phyloP scores from a whole-genome alignment of 2,797 vertebrate species.

The Gouania willdenowi region DNA sequence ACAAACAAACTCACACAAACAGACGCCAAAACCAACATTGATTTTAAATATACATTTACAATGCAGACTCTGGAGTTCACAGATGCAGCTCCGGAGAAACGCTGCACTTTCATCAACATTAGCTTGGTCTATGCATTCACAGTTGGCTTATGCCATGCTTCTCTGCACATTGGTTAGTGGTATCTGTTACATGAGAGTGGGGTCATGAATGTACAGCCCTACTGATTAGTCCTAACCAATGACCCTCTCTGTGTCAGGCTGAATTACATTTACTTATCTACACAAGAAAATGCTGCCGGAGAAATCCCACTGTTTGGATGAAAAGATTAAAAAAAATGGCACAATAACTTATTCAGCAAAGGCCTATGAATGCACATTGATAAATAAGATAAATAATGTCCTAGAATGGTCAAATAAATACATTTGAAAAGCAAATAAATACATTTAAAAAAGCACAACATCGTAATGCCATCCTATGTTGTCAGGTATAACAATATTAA shows the following conservation, averaged over 20 bases:
- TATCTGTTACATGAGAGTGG: constrained; percentile 35
- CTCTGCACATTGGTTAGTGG: constrained; percentile 34
- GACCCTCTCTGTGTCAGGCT: constrained; percentile 33
- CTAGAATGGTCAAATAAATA: constrained; percentile 55
- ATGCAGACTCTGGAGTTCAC: constrained; percentile 32
- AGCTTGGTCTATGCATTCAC: constrained; percentile 28
- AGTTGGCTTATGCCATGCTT: constrained; percentile 46
- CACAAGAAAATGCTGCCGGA: constrained; percentile 60
- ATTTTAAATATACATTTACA: constrained; percentile 67
- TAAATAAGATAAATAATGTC: constrained; percentile 63
- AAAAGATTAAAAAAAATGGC: constrained; percentile 47
- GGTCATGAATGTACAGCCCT: constrained; percentile 19
- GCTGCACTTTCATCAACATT: constrained; percentile 21
- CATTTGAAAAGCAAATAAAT: constrained; percentile 51
- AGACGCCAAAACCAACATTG: constrained; percentile 55
- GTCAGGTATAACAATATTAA: constrained; percentile 65
- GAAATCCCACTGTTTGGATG: constrained; percentile 48
- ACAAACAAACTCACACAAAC: constrained; percentile 10
- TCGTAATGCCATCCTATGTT: constrained; percentile 62
- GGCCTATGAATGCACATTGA: constrained; percentile 59
- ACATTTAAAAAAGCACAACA: constrained; percentile 54
- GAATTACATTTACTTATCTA: constrained; percentile 53
- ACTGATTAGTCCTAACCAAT: constrained; percentile 32
- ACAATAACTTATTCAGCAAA: constrained; percentile 66
- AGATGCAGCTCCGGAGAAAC: constrained; percentile 36